Evolutionary conservation across 2,888 invertebrate genomes (phyloP).

Genomic region (Spisula subtruncata): DNA sequence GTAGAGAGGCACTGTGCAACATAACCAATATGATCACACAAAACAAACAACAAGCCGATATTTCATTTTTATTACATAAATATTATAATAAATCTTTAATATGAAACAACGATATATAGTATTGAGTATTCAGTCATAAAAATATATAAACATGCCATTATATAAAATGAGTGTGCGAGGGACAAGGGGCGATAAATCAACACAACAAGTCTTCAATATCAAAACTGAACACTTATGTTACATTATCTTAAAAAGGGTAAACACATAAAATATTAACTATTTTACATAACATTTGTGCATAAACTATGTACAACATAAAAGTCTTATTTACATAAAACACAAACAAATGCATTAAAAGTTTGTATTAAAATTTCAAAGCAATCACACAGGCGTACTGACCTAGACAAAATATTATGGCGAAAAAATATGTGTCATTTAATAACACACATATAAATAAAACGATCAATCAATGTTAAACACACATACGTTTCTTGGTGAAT

Average conservation of each 20-base stretch:
- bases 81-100: constrained; percentile 20
- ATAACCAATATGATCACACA: not conserved
- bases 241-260: not conserved
- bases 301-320: constrained; percentile 1
- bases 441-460: not conserved
- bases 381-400: constrained; percentile 6
- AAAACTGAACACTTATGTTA: not conserved
- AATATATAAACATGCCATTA: not conserved
- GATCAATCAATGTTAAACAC: not conserved
- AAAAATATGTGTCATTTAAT: constrained; percentile 8
- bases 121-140: constrained; percentile 8
- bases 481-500: not conserved
- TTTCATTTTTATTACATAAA: constrained; percentile 21
- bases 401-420: not conserved
- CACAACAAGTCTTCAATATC: not conserved
- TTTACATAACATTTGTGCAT: not conserved
- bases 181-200: not conserved
- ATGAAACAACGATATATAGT: not conserved
- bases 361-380: not conserved
- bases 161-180: not conserved
- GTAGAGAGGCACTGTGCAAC: too few relatives aligned
- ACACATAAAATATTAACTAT: not conserved
- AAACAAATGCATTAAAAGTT: not conserved
- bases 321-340: not conserved
- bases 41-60: not conserved